Evolutionary conservation across 2,113 vertebrate genomes (phyloP).

Genomic region (Apteryx mantelli): DNA sequence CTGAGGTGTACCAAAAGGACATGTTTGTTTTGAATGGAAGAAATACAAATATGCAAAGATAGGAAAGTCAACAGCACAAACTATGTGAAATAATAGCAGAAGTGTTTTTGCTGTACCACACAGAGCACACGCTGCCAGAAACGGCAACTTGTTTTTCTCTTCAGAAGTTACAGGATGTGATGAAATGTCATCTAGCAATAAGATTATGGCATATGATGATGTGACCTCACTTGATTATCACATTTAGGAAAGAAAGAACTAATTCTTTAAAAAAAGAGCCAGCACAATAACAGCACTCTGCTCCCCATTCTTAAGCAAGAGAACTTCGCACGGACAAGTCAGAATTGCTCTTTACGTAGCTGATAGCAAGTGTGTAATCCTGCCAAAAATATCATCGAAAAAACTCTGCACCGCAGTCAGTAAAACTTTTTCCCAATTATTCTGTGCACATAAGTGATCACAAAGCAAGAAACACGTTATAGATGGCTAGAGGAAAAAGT

Average conservation of each 20-base stretch:
- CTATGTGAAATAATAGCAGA: neutral
- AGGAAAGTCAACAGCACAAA: neutral
- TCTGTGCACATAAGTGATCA: no score
- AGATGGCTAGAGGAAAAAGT: neutral
- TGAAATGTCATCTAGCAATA: neutral
- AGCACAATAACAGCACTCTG: neutral
- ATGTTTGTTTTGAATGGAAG: neutral
- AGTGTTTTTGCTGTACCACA: neutral
- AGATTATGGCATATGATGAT: neutral
- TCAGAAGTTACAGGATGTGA: neutral
- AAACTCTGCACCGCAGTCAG: neutral
- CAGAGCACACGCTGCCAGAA: neutral
- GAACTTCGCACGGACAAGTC: neutral
- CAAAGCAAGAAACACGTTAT: neutral
- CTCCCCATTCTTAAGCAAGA: neutral
- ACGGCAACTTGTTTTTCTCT: neutral
- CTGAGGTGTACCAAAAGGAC: slow-evolving; percentile 3
- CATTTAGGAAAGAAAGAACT: neutral
- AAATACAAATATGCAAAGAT: neutral
- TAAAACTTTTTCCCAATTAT: neutral
- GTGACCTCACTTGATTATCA: neutral
- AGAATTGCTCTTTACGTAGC: neutral
- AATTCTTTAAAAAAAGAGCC: neutral
- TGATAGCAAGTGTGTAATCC: rapidly evolving
- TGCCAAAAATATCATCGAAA: neutral